A percentile compares a stretch with the other conserved stretches of the same genome.
Evolutionary conservation across 2,797 vertebrate genomes (phyloP).

Genomic region (Cercopithecus hamlyni): DNA sequence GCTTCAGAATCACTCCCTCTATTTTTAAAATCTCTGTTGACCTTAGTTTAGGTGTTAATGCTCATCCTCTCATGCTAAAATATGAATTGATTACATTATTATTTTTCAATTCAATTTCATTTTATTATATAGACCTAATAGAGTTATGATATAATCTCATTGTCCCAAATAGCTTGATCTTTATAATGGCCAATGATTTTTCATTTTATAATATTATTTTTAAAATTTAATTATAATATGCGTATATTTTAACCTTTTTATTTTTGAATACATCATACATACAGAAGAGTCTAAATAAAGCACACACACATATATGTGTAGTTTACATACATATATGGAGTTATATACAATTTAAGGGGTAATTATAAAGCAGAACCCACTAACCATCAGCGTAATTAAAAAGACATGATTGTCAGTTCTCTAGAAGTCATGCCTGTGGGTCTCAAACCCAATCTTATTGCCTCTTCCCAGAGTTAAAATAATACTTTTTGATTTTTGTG

Average conservation of each 20-base stretch:
- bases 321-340: not conserved
- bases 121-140: not conserved
- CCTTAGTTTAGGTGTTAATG: not conserved
- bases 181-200: not conserved
- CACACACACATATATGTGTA: not conserved
- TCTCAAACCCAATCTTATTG: not conserved
- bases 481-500: not conserved
- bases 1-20: not conserved
- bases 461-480: not conserved
- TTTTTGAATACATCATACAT: not conserved
- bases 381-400: not conserved
- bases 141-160: constrained; percentile 13
- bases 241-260: constrained; percentile 5
- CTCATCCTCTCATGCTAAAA: not conserved
- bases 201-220: not conserved
- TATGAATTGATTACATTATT: not conserved
- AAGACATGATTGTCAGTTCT: not conserved
- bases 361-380: constrained; percentile 6
- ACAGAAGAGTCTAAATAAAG: not conserved
- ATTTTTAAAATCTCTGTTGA: not conserved
- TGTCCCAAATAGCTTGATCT: constrained; percentile 34
- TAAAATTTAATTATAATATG: not conserved
- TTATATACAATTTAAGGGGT: not conserved
- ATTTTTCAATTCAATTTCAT: constrained; percentile 4
- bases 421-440: not conserved